Conservation (phyloP, 2,797 vertebrate species). For the Ctenopoma kingsleyae region DNA sequence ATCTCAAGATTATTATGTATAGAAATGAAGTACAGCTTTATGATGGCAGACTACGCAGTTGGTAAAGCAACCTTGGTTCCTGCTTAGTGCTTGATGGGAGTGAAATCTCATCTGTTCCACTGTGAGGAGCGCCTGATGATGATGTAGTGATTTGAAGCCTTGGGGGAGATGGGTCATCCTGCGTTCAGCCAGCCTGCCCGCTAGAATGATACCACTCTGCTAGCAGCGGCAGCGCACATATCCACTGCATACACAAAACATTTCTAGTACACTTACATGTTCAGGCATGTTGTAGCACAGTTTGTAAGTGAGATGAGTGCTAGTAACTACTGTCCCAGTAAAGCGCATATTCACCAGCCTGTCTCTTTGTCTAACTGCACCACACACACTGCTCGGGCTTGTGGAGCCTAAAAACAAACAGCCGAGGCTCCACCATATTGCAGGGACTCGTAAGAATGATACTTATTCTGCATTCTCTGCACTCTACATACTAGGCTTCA, state of each 20-base stretch:
- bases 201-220: conserved; percentile 57
- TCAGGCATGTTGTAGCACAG: conserved; percentile 59
- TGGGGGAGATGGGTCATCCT: conserved; percentile 83
- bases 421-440: conserved; percentile 24
- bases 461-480: conserved; percentile 47
- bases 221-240: conserved; percentile 45
- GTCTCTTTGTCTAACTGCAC: conserved; percentile 46
- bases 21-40: conserved; percentile 59
- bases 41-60: conserved; percentile 60
- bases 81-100: conserved; percentile 65
- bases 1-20: conserved; percentile 18
- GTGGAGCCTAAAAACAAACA: conserved; percentile 40
- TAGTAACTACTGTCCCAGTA: conserved; percentile 46
- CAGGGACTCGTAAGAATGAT: conserved; percentile 43
- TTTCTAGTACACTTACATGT: conserved; percentile 51
- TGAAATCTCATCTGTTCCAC: conserved; percentile 82
- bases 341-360: conserved; percentile 42
- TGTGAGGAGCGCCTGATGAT: conserved; percentile 82
- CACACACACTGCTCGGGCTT: conserved; percentile 20
- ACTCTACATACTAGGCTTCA: conserved; percentile 47
- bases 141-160: conserved; percentile 84
- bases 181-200: conserved; percentile 77
- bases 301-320: conserved; percentile 33
- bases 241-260: conserved; percentile 36
- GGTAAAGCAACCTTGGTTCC: conserved; percentile 68